Base-by-base conservation (phyloP, 1,140 invertebrate genomes). In the Drosophila chauvacae region DNA sequence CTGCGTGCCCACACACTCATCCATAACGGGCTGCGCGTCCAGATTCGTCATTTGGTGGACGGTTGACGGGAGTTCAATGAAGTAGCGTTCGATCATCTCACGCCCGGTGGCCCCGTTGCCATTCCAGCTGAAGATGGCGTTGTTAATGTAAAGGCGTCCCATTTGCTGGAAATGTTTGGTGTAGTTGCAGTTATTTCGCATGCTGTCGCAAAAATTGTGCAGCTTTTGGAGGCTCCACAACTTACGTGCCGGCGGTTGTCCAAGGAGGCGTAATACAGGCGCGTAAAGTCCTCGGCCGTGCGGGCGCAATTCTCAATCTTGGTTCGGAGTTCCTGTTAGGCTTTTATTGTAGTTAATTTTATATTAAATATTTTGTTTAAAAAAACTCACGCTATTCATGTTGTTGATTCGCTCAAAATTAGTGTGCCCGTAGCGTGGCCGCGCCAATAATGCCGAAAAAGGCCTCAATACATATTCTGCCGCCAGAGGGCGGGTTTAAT, bases 61-160 rank as follows among this genome's bases (percentile, higher is more conserved):
- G 47, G 96, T 95, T 5, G 94, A 87, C 33, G 97, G 97, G 62
- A 97, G 90, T 65, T 96, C 95, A 77, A 95, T 94, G 77, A 96
- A 94, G 91, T 96, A 97, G 82, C 96, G 96, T 81, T 96, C 95
- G 62, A 98, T 97, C 50, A 94, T 95, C 53, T 96, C 95, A 83
- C 94, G 95, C 9, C 96, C 96, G 69, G 93, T 94, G 1, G 95
- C 94, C 20, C 95, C 94, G 93, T 97, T 97, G 37, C 97, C 97
- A 94, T 98, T 97, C 97, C 97, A 98, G 30, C 97, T 95, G 50
- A 97, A 92, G 26, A 95, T 93, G n/a, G 95, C 97, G 30, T 94
- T 95, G 48, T 97, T 96, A 76, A 97, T 91, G 80, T 98, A 98
- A 23, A 98, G 92, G 80, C 95, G 95, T 0, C 95, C 94, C 75